A percentile compares a stretch with the other conserved stretches of the same genome.
Conservation (phyloP, 2,888 invertebrate species). For the Erpobdella octoculata region DNA sequence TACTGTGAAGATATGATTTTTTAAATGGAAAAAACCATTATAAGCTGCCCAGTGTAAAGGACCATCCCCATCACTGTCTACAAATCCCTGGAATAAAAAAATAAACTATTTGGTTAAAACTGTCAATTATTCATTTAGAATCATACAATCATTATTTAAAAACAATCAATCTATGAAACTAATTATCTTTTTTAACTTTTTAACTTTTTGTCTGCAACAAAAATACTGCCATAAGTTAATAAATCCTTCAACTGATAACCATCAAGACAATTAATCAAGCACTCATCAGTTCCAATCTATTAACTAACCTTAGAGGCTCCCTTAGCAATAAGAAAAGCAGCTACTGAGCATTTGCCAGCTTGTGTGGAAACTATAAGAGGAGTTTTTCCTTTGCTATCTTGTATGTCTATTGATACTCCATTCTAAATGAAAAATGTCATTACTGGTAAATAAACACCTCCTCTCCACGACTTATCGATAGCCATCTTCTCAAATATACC, state of each 20-base stretch:
- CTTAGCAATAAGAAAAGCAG: constrained; percentile 80
- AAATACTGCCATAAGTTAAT: background rate
- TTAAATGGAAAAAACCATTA: constrained; percentile 58
- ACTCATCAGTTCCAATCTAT: no score
- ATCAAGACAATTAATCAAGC: no score
- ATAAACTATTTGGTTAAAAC: background rate
- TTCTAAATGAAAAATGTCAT: constrained; percentile 1
- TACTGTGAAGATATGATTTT: background rate
- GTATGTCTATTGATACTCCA: constrained; percentile 78
- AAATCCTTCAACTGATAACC: background rate
- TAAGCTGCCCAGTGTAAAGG: constrained; percentile 90
- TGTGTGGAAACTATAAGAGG: constrained; percentile 80
- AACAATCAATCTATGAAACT: no score
- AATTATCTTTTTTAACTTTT: no score
- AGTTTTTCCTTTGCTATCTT: constrained; percentile 78
- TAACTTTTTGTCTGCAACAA: background rate
- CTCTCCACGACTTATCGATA: no score
- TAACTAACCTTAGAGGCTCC: constrained; percentile 64
- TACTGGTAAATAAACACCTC: no score
- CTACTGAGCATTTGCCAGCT: constrained; percentile 82
- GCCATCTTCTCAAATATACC: background rate
- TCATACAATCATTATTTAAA: no score
- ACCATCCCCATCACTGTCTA: constrained; percentile 84
- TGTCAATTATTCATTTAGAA: background rate
- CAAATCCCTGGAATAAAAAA: constrained; percentile 61